These are phyloP conservation scores for Otus sunia DNA, from an alignment of 2,113 vertebrate species.

Conservation along the genomic window DNA sequence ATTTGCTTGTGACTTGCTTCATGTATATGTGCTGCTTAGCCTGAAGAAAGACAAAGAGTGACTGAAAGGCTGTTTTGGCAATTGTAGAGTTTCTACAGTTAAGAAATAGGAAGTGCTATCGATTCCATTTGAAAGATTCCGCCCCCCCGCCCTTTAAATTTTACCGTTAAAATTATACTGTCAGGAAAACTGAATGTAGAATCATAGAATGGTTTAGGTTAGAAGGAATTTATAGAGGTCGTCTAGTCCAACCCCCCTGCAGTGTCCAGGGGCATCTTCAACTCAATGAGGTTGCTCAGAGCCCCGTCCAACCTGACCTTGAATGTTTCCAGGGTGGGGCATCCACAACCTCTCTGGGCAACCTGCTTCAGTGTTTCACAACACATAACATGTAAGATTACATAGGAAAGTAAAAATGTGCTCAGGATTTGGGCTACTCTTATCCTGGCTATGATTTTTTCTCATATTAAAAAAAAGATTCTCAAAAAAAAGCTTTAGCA, in stretches of 20 bases:
- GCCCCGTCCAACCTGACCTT: rapidly evolving
- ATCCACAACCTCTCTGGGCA: neutral
- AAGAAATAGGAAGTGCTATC: neutral
- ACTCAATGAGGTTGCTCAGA: neutral
- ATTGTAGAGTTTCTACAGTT: neutral
- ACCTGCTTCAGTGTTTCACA: neutral
- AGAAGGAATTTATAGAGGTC: neutral
- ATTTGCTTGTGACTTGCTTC: neutral
- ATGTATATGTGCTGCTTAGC: neutral
- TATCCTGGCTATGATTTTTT: neutral
- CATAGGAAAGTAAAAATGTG: rapidly evolving
- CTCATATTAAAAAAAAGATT: neutral
- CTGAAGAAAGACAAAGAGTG: neutral
- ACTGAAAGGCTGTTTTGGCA: neutral
- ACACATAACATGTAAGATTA: neutral
- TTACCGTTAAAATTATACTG: neutral
- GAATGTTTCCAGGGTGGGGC: neutral
- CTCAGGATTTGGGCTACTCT: neutral
- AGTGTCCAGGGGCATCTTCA: neutral
- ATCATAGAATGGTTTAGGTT: neutral
- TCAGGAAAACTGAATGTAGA: neutral
- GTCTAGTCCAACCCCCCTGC: neutral
- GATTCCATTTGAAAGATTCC: neutral
- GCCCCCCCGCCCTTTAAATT: rapidly evolving
- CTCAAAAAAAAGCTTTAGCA: neutral